These are phyloP conservation scores for Pristionchus japonicus DNA, from an alignment of 2,888 invertebrate species.

Conservation along the genomic window DNA sequence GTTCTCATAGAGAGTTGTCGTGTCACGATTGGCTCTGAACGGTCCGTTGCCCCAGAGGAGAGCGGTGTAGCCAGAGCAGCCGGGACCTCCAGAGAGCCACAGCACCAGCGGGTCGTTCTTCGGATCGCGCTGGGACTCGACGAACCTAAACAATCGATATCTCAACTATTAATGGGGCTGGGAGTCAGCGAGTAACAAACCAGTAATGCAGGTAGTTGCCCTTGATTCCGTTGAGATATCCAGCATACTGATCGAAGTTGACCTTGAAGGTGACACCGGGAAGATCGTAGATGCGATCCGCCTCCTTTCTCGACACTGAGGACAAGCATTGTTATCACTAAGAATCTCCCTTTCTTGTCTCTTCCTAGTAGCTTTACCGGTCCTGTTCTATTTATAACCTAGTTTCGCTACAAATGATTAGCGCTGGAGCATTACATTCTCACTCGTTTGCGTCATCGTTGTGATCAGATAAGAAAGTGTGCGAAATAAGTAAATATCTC, in stretches of 20 bases:
- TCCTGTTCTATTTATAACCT: no score
- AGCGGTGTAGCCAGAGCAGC: slow-evolving; percentile 67
- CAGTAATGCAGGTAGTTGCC: slow-evolving; percentile 76
- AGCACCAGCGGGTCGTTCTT: slow-evolving; percentile 76
- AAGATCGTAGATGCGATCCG: slow-evolving; percentile 61
- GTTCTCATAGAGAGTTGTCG: slow-evolving; percentile 71
- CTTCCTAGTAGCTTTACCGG: no score
- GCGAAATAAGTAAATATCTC: not conserved
- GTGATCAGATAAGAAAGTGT: no score
- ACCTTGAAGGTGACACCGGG: slow-evolving; percentile 66
- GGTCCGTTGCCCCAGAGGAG: slow-evolving; percentile 57
- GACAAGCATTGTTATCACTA: not conserved
- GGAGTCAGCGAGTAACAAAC: slow-evolving; percentile 50
- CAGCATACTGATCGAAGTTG: slow-evolving; percentile 77
- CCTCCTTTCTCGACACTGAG: slow-evolving; percentile 62
- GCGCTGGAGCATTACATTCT: no score
- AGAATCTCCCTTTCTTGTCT: no score
- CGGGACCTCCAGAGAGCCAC: slow-evolving; percentile 77
- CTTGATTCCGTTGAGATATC: slow-evolving; percentile 71
- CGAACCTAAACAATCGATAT: slow-evolving; percentile 65
- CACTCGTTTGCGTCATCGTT: no score
- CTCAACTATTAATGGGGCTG: no score
- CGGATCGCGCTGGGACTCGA: slow-evolving; percentile 74
- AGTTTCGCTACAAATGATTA: no score
- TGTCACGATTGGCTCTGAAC: slow-evolving; percentile 69